Base-by-base conservation (phyloP, 37 sponge, comb jelly and placozoan genomes). In the Geodia barretti region DNA sequence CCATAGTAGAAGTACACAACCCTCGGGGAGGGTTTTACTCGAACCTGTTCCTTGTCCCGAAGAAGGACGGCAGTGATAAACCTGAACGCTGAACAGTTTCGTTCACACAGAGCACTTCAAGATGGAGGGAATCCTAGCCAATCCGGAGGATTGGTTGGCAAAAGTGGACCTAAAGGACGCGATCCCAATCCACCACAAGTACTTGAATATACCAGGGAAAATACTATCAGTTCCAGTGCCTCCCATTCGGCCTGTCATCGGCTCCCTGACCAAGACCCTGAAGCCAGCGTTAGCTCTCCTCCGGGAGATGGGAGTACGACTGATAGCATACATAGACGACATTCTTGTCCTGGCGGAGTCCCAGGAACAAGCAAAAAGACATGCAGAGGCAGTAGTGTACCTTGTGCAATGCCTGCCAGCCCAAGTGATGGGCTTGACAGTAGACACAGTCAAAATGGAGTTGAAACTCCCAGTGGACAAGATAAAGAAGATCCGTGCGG, bases 161-260 rank as follows among this genome's bases (percentile, higher is more conserved):
- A 70, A 85, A 62, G 32, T 77, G 25, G 74, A 85, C 73, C 64
- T 85, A 74, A 85, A 86, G 73, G 87, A 86, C 43, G 71, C 81
- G 42, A 42, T 66, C 34, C 34, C 40, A 72, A n/a, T n/a, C 61
- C 60, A 75, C 76, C 11, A n/a, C 11, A 39, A 75, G 61, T 39
- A 59, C 61, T 17, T 11, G 4, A 68, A 41, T n/a, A 2, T 70
- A 63, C 43, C 40, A 63, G 63, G 73, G 42, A 8, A 3, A 2
- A 29, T 14, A 21, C 11, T 85, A 75, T 26, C 75, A 42, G 30
- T 86, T 73, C 79, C 79, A 61, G 43, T 78, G 60, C 79, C 86
- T 85, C 1, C 86, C 86, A 32, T 85, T 85, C 66, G 79, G 86
- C n/a, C 73, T 85, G 64, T 74, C 76, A 26, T 74, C 62, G 21